Evolutionary conservation across 1,140 invertebrate genomes (phyloP).

Genomic region (Ctenoplectra terminalis): DNA sequence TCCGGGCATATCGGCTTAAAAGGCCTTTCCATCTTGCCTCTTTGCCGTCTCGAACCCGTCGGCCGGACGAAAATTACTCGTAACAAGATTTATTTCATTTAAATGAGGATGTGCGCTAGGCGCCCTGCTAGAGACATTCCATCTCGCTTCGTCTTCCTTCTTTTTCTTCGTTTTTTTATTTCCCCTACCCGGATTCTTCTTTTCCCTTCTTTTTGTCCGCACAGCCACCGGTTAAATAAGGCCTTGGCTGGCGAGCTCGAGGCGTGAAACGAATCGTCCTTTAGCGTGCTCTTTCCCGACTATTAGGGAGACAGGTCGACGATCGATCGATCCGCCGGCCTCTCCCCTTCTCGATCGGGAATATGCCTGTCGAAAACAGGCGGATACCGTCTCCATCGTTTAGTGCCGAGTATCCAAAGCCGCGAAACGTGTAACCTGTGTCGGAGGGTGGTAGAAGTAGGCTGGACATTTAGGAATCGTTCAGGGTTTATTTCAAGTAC

Average conservation of each 20-base stretch:
- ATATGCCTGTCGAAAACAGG: slow-evolving; percentile 43
- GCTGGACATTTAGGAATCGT: too few relatives aligned
- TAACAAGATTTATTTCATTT: slow-evolving; percentile 81
- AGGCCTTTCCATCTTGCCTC: slow-evolving; percentile 65
- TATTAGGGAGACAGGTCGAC: slow-evolving; percentile 54
- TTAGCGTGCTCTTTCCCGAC: slow-evolving; percentile 32
- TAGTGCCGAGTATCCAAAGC: background rate
- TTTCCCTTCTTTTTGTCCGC: background rate
- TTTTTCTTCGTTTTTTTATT: background rate
- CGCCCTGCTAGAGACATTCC: slow-evolving; percentile 59
- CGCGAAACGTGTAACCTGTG: slow-evolving; percentile 9
- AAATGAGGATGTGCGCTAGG: slow-evolving; percentile 78
- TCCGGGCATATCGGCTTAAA: slow-evolving; percentile 60
- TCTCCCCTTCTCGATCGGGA: slow-evolving; percentile 13
- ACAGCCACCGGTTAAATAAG: slow-evolving; percentile 47
- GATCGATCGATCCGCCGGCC: slow-evolving; percentile 32
- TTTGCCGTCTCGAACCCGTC: slow-evolving; percentile 60
- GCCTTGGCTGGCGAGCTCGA: slow-evolving; percentile 13
- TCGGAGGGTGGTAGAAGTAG: too few relatives aligned
- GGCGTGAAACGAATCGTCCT: slow-evolving; percentile 55
- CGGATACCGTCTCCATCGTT: slow-evolving; percentile 9
- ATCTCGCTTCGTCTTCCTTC: slow-evolving; percentile 34
- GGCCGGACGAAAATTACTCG: slow-evolving; percentile 75
- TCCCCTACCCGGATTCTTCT: background rate
- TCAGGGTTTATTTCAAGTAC: too few relatives aligned